phyloP scores from a whole-genome alignment of 2,888 invertebrate species.

The Ectobius pallidus region DNA sequence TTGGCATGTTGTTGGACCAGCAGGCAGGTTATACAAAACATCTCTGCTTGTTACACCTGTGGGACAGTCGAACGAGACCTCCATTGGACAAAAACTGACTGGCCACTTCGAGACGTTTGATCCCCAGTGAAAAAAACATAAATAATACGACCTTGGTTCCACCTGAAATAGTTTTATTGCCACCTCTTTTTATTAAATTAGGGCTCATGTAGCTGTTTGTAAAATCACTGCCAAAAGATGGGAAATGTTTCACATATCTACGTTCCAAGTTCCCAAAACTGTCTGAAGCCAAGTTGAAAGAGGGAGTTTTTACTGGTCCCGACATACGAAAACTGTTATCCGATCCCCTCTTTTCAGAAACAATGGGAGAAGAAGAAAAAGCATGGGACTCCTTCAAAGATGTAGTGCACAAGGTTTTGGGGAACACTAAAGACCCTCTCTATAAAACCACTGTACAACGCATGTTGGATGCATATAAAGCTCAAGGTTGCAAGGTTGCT shows the following conservation, averaged over 20 bases:
- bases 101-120: conserved; percentile 9
- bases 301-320: conserved; percentile 34
- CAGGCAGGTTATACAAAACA: conserved; percentile 1
- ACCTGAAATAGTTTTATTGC: conserved; percentile 17
- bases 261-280: conserved; percentile 31
- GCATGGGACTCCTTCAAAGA: conserved; percentile 39
- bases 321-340: conserved; percentile 36
- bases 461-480: conserved; percentile 25
- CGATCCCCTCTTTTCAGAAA: conserved; percentile 35
- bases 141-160: conserved; percentile 23
- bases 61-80: conserved; percentile 18
- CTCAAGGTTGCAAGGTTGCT: conserved; percentile 38
- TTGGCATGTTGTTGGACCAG: neutral
- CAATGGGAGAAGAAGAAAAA: neutral
- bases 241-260: conserved; percentile 32
- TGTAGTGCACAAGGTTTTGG: conserved; percentile 38
- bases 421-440: conserved; percentile 38
- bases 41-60: neutral
- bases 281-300: conserved; percentile 39
- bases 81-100: conserved; percentile 11
- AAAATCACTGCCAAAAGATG: conserved; percentile 26
- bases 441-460: conserved; percentile 39
- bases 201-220: conserved; percentile 31
- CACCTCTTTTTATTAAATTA: conserved; percentile 34
- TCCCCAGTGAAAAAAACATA: conserved; percentile 12